phyloP scores from a whole-genome alignment of 2,113 vertebrate species.

The Etia nguti region DNA sequence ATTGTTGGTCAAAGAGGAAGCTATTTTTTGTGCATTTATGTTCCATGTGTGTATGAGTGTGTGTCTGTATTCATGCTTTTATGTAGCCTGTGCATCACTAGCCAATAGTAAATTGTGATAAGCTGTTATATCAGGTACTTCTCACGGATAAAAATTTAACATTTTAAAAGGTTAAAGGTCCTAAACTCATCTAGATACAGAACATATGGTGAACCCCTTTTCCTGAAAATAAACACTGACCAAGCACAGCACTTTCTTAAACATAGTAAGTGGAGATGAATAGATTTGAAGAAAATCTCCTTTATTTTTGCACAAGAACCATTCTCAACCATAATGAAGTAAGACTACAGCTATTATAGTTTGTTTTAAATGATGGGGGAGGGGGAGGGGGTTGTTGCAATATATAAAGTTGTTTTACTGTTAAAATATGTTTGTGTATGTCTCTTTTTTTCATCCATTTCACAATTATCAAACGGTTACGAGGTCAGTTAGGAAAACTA shows the following conservation, averaged over 20 bases:
- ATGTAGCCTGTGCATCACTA: background rate
- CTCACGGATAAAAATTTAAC: background rate
- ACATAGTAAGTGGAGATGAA: background rate
- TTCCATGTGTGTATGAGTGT: background rate
- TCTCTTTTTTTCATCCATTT: background rate
- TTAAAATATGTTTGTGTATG: background rate
- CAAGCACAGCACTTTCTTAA: background rate
- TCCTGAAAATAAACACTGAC: background rate
- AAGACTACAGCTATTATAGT: background rate
- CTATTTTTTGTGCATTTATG: background rate
- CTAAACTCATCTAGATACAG: background rate
- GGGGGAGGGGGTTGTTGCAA: slow-evolving; percentile 27
- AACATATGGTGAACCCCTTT: background rate
- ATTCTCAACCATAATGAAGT: background rate
- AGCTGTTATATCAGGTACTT: background rate
- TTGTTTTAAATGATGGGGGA: background rate
- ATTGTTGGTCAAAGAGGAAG: background rate
- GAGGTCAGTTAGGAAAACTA: background rate
- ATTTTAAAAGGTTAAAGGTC: background rate
- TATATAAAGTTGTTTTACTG: background rate
- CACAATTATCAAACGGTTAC: background rate
- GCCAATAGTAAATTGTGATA: background rate
- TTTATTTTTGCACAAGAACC: background rate
- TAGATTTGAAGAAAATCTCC: background rate
- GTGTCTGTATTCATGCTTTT: background rate